These are phyloP conservation scores for Pseudococcus longispinus DNA, from an alignment of 2,888 invertebrate genomes.

Conservation along the genomic window DNA sequence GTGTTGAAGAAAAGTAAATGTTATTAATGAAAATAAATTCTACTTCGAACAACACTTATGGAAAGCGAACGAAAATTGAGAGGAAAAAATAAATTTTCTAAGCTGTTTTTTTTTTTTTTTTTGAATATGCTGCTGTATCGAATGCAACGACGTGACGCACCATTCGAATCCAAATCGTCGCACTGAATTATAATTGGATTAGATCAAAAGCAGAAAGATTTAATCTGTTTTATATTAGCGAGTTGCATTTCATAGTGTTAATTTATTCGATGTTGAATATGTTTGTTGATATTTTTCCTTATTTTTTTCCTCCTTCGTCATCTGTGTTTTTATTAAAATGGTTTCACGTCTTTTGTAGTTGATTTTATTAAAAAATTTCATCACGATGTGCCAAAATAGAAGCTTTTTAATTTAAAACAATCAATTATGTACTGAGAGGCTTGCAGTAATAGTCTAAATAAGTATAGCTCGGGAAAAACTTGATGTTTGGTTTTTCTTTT, in stretches of 20 bases:
- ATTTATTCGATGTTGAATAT: not conserved
- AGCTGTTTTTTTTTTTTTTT: not conserved
- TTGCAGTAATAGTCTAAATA: too few relatives aligned
- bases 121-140: not conserved
- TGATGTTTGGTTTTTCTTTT: too few relatives aligned
- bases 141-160: not conserved
- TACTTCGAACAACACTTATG: not conserved
- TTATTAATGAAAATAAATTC: slow-evolving; percentile 18
- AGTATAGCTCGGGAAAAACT: too few relatives aligned
- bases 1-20: not conserved
- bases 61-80: not conserved
- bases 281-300: slow-evolving; percentile 1
- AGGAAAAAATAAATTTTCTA: not conserved
- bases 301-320: not conserved
- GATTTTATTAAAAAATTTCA: not conserved
- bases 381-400: not conserved
- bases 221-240: slow-evolving; percentile 15
- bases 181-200: not conserved
- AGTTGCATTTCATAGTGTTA: slow-evolving; percentile 5
- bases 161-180: not conserved
- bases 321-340: not conserved
- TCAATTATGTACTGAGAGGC: too few relatives aligned
- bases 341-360: not conserved
- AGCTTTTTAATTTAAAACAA: too few relatives aligned
- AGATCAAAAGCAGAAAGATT: not conserved